Evolutionary conservation across 2,113 vertebrate genomes (phyloP).

Genomic region (Puma concolor): DNA sequence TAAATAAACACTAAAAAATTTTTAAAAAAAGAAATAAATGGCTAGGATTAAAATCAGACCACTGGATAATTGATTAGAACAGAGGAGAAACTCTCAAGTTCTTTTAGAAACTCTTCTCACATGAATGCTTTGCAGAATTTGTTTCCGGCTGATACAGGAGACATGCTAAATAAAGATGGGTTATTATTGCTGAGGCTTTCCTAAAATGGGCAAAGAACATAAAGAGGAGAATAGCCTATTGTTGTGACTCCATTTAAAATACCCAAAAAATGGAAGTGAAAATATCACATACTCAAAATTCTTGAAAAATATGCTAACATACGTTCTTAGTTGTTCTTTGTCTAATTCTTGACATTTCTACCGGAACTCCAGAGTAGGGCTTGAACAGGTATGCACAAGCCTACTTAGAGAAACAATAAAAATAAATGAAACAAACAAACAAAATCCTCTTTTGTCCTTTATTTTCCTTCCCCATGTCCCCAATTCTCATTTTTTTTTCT

Average conservation of each 20-base stretch:
- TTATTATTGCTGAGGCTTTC: background rate
- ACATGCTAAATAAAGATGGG: background rate
- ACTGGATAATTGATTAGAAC: background rate
- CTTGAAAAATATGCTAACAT: background rate
- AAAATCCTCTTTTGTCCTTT: background rate
- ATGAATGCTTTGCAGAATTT: background rate
- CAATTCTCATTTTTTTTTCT: background rate
- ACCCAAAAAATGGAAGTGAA: background rate
- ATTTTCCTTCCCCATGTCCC: background rate
- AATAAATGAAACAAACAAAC: no score
- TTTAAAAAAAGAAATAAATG: background rate
- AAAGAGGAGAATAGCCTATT: background rate
- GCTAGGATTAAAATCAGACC: background rate
- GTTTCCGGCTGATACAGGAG: background rate
- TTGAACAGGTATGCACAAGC: no score
- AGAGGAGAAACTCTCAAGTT: background rate
- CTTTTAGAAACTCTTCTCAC: background rate
- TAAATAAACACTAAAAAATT: no score
- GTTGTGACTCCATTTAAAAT: background rate
- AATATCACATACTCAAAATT: background rate
- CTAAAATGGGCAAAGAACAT: background rate
- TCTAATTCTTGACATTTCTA: background rate
- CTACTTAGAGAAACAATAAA: no score
- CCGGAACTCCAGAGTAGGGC: no score
- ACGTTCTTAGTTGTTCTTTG: background rate